Evolutionary conservation across 2,113 vertebrate genomes (phyloP).

Genomic region (Pantherophis guttatus): DNA sequence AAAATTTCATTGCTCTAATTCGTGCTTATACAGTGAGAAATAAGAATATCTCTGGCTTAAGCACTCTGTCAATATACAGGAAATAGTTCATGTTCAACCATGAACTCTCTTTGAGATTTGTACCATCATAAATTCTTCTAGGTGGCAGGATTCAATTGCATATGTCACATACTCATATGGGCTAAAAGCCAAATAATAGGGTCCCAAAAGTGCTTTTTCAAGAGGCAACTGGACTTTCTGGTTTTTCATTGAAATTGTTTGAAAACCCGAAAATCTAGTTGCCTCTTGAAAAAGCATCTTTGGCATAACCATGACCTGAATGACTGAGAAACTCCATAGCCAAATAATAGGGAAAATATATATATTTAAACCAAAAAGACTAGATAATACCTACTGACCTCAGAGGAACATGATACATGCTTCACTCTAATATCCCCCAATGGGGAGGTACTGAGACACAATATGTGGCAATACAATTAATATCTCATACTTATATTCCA

Average conservation of each 20-base stretch:
- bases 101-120: not conserved
- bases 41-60: not conserved
- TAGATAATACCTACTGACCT: conserved; percentile 11
- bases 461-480: not conserved
- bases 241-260: too few species aligned
- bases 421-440: not conserved
- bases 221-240: too few species aligned
- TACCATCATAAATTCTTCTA: conserved; percentile 12
- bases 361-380: not conserved
- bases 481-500: not conserved
- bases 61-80: fast-evolving
- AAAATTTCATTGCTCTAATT: not conserved
- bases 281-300: too few species aligned
- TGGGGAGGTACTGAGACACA: not conserved
- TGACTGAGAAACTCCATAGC: not conserved
- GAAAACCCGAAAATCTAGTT: too few species aligned
- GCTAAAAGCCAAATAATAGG: not conserved
- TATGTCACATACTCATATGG: conserved; percentile 12
- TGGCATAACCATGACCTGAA: too few species aligned
- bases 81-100: not conserved
- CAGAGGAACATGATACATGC: conserved; percentile 1
- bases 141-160: conserved; percentile 19
- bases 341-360: not conserved
- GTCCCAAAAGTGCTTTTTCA: not conserved
- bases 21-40: not conserved